phyloP scores from a whole-genome alignment of 2,797 vertebrate species.

The Saxicola maurus region DNA sequence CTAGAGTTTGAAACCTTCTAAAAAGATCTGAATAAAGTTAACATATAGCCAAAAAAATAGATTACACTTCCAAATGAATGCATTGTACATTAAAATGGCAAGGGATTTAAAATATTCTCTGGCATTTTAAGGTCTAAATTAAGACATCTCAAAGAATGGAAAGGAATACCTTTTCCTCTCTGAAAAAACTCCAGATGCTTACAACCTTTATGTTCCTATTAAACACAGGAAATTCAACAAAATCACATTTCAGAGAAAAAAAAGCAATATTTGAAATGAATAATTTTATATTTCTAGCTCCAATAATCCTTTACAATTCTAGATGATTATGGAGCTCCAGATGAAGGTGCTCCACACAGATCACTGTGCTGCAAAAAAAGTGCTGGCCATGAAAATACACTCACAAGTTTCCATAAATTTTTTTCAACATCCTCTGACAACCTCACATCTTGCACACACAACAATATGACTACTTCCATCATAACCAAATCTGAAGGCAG shows the following conservation, averaged over 20 bases:
- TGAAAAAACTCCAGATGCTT: background rate
- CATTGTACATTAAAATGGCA: background rate
- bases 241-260: background rate
- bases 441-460: background rate
- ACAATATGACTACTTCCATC: background rate
- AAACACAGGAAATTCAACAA: background rate
- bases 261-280: background rate
- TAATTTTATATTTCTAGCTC: background rate
- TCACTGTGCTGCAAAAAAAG: background rate
- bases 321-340: background rate
- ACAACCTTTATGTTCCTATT: fast-evolving
- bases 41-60: background rate
- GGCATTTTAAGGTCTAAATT: background rate
- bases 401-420: background rate
- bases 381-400: background rate
- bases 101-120: background rate
- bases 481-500: background rate
- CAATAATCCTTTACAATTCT: background rate
- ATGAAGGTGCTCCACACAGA: background rate
- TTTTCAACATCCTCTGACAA: background rate
- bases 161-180: background rate
- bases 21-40: background rate
- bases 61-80: background rate
- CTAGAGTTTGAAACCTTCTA: background rate
- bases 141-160: background rate